Evolutionary conservation across 2,888 invertebrate genomes (phyloP).

Genomic region (Ochlodes sylvanus): DNA sequence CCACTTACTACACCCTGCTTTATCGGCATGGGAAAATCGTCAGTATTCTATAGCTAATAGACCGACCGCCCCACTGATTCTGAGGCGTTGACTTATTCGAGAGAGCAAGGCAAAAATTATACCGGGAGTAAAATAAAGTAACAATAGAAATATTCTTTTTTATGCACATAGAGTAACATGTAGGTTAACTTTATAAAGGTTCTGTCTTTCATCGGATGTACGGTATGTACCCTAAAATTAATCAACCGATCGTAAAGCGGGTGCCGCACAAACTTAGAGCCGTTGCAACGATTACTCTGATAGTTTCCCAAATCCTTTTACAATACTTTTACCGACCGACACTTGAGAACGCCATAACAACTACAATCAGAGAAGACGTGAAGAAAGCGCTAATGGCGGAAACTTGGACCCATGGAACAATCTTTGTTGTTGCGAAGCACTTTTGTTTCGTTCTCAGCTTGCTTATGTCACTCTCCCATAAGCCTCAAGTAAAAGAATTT

Average conservation of each 20-base stretch:
- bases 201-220: not conserved
- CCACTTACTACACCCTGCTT: too few species aligned
- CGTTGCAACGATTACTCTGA: not conserved
- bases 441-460: constrained; percentile 42
- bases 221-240: not conserved
- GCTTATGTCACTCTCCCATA: not conserved
- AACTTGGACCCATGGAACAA: constrained; percentile 41
- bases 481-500: too few species aligned
- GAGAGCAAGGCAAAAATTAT: too few species aligned
- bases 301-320: constrained; percentile 9
- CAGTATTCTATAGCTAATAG: too few species aligned
- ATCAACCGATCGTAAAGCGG: not conserved
- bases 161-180: too few species aligned
- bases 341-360: constrained; percentile 39
- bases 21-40: too few species aligned
- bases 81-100: too few species aligned
- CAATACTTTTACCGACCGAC: not conserved
- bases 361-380: constrained; percentile 52
- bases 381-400: constrained; percentile 56
- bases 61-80: too few species aligned
- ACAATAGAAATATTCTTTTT: too few species aligned
- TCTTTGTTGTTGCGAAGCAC: constrained; percentile 42
- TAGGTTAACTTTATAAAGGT: too few species aligned
- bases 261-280: not conserved
- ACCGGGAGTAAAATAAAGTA: too few species aligned